These are phyloP conservation scores for Coptotermes formosanus DNA, from an alignment of 1,140 invertebrate species.

Conservation along the genomic window DNA sequence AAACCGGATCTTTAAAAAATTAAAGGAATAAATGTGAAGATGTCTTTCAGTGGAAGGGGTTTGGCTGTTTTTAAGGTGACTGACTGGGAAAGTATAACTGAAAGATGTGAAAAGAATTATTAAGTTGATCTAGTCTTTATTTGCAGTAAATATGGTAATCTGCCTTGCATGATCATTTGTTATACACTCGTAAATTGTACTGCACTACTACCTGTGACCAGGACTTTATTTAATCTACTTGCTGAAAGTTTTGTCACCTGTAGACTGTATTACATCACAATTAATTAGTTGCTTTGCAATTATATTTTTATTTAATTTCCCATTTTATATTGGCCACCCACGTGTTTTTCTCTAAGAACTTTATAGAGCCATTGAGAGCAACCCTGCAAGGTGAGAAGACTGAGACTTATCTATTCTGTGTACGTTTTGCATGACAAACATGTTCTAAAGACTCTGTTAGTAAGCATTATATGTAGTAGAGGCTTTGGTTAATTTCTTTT, in stretches of 20 bases:
- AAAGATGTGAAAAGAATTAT: no score
- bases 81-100: no score
- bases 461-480: neutral
- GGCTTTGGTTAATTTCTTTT: neutral
- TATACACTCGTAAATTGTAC: neutral
- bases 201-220: neutral
- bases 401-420: neutral
- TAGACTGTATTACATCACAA: neutral
- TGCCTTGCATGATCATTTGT: neutral
- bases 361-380: constrained; percentile 6
- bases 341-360: neutral
- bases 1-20: no score
- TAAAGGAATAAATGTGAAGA: no score
- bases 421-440: neutral
- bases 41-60: no score
- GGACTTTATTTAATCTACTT: neutral
- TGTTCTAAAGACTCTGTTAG: neutral
- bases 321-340: neutral
- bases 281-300: neutral
- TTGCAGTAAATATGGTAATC: neutral
- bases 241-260: neutral
- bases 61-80: no score
- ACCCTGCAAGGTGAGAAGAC: neutral
- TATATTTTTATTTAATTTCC: neutral
- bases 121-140: neutral